phyloP scores from a whole-genome alignment of 2,797 vertebrate genomes.

The Stomatorhinus walkeri region DNA sequence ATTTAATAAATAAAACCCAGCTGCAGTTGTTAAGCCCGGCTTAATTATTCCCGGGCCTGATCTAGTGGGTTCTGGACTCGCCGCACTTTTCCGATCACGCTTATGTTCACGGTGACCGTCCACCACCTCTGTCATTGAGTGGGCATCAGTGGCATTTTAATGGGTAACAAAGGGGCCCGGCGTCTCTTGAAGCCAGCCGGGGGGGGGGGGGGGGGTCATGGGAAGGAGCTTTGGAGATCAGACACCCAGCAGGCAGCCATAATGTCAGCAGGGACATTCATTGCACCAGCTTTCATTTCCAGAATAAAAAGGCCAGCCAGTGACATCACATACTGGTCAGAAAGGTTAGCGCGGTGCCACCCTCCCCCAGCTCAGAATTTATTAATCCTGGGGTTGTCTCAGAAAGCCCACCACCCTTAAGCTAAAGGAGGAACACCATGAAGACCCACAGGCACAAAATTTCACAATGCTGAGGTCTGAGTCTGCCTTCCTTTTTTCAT shows the following conservation, averaged over 20 bases:
- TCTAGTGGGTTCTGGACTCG: constrained; percentile 37
- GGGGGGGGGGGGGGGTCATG: not conserved
- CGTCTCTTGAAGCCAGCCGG: constrained; percentile 6
- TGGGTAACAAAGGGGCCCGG: not conserved
- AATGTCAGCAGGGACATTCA: constrained; percentile 24
- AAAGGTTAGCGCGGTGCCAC: constrained; percentile 34
- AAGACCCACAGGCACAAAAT: not conserved
- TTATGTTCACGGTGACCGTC: constrained; percentile 34
- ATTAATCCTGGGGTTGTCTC: constrained; percentile 27
- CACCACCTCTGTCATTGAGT: not conserved
- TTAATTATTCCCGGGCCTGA: constrained; percentile 43
- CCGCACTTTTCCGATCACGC: constrained; percentile 30
- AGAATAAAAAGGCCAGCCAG: constrained; percentile 29
- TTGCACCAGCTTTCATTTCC: constrained; percentile 18
- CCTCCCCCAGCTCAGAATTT: constrained; percentile 27
- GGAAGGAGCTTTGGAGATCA: constrained; percentile 27
- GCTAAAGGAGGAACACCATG: not conserved
- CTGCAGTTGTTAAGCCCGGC: constrained; percentile 43
- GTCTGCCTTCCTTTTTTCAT: not conserved
- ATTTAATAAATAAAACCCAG: constrained; percentile 2
- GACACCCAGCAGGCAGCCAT: constrained; percentile 27
- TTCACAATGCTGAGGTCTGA: not conserved
- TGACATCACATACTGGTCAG: constrained; percentile 32
- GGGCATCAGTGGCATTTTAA: constrained; percentile 21
- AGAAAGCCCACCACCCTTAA: constrained; percentile 7